Conservation (phyloP, 2,888 invertebrate species). For the Brachypalpus laphriformis region DNA sequence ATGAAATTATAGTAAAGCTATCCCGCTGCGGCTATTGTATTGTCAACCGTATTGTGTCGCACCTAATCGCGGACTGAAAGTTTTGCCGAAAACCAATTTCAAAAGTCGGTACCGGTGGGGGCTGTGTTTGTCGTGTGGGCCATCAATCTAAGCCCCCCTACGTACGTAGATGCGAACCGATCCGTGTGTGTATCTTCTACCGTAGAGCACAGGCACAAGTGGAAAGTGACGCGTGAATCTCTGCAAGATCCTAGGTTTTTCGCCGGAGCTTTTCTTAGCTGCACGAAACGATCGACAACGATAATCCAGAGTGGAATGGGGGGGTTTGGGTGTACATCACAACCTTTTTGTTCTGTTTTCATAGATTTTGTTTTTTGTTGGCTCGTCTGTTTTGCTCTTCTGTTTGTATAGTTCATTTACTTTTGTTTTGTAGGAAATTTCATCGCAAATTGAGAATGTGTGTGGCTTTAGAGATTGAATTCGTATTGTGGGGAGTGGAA, state of each 20-base stretch:
- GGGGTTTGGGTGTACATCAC: neutral
- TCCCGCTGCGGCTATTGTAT: slow-evolving; percentile 24
- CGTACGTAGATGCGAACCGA: neutral
- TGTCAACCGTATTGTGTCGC: slow-evolving; percentile 72
- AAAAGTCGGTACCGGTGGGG: slow-evolving; percentile 63
- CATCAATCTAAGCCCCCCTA: slow-evolving; percentile 62
- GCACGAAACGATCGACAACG: too few relatives aligned
- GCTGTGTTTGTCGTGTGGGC: slow-evolving; percentile 63
- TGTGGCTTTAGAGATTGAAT: neutral
- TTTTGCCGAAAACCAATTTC: slow-evolving; percentile 70
- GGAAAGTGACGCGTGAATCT: slow-evolving; percentile 55
- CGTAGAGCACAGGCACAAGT: slow-evolving; percentile 23
- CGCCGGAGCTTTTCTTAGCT: slow-evolving; percentile 57
- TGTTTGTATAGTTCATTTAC: neutral
- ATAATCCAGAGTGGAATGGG: slow-evolving; percentile 13
- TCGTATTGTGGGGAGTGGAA: slow-evolving; percentile 33
- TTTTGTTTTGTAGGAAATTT: neutral
- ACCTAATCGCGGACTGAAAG: slow-evolving; percentile 74
- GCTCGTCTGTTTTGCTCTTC: slow-evolving; percentile 42
- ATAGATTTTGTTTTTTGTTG: slow-evolving; percentile 4
- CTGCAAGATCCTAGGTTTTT: slow-evolving; percentile 69
- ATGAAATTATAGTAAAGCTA: slow-evolving; percentile 1
- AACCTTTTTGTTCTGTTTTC: neutral
- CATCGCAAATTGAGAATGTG: neutral
- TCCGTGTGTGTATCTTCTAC: slow-evolving; percentile 25